Evolutionary conservation across 2,797 vertebrate species (phyloP).

Genomic region (Eurystomus glaucurus): DNA sequence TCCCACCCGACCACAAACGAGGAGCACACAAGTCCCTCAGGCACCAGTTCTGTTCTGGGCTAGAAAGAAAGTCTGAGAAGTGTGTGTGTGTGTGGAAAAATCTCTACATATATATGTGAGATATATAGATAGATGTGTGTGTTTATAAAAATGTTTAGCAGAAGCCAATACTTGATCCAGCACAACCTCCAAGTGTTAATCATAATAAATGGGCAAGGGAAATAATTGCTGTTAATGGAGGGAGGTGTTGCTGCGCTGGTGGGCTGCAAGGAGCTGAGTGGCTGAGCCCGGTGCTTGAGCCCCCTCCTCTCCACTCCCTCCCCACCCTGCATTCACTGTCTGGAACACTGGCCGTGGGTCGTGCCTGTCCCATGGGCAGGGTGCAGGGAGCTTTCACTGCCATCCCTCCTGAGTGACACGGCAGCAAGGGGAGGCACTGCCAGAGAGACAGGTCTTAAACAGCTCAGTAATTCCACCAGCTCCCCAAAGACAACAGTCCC

Average conservation of each 20-base stretch:
- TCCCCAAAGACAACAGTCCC: not conserved
- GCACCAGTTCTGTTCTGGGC: not conserved
- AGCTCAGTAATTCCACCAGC: not conserved
- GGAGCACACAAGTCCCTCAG: accelerated
- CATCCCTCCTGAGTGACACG: accelerated
- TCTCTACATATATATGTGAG: not conserved
- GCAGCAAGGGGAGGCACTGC: not conserved
- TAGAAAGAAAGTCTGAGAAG: not conserved
- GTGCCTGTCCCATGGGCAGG: accelerated
- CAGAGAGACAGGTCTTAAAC: not conserved
- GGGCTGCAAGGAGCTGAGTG: not conserved
- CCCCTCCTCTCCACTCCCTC: not conserved
- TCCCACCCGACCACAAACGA: not conserved
- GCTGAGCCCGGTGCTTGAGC: accelerated
- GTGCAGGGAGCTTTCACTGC: not conserved
- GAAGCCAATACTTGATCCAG: conserved; percentile 11
- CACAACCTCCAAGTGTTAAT: conserved; percentile 14
- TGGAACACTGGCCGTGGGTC: no score
- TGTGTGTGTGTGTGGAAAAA: not conserved
- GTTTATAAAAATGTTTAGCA: not conserved
- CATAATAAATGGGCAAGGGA: not conserved
- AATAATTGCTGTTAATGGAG: not conserved
- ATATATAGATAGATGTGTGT: not conserved
- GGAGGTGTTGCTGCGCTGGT: not conserved
- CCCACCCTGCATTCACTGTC: no score